A percentile compares a stretch with the other conserved stretches of the same genome.
Conservation (phyloP, 2,888 invertebrate genomes). For the Trissolcus brochymenae region DNA sequence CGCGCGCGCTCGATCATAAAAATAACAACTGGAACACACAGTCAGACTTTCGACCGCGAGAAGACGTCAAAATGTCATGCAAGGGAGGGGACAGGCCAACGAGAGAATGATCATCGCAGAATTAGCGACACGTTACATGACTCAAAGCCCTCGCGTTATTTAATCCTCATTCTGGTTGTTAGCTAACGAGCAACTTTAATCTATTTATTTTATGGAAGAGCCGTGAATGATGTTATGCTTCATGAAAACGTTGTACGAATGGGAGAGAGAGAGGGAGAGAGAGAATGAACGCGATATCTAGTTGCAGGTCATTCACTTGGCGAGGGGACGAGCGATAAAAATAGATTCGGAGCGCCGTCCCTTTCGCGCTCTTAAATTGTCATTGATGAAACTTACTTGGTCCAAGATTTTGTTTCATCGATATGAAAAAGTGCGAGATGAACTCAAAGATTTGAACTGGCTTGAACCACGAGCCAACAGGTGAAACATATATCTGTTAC, state of each 20-base stretch:
- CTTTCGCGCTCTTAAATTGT: constrained; percentile 62
- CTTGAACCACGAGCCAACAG: constrained; percentile 32
- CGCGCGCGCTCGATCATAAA: constrained; percentile 31
- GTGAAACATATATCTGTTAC: constrained; percentile 30
- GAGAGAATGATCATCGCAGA: constrained; percentile 17
- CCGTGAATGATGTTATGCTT: constrained; percentile 2
- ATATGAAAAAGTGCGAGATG: background rate
- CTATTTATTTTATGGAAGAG: background rate
- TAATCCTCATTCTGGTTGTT: constrained; percentile 43
- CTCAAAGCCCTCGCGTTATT: constrained; percentile 45
- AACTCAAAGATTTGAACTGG: constrained; percentile 9
- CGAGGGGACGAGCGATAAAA: constrained; percentile 73
- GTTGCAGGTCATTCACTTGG: constrained; percentile 76
- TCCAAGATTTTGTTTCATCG: background rate
- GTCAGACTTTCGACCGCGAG: constrained; percentile 45
- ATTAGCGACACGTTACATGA: constrained; percentile 44
- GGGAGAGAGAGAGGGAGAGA: constrained; percentile 20
- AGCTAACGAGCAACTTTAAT: constrained; percentile 33
- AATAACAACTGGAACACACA: constrained; percentile 53
- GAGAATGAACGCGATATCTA: constrained; percentile 69
- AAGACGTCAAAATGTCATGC: constrained; percentile 26
- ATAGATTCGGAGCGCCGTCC: constrained; percentile 72
- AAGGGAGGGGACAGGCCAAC: constrained; percentile 4
- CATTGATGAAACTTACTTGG: background rate
- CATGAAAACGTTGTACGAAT: constrained; percentile 2